phyloP scores from a whole-genome alignment of 1,140 invertebrate genomes.

The Drosophila ambigua region DNA sequence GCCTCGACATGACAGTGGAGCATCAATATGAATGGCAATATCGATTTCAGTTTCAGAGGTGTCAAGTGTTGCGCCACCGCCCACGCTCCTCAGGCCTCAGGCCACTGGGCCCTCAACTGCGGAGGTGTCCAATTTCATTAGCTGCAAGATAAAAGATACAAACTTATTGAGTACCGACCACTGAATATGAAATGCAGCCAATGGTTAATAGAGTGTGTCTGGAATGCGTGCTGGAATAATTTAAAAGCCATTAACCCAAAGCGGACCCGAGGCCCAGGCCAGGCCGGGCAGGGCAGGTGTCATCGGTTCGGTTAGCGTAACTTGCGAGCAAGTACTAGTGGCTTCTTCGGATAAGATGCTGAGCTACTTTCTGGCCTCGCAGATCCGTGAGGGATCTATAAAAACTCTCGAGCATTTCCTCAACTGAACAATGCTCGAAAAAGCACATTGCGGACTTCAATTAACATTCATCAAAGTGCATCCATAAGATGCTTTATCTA shows the following conservation, averaged over 20 bases:
- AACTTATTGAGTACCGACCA: conserved; percentile 21
- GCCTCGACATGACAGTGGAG: conserved; percentile 50
- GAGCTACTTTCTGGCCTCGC: conserved; percentile 39
- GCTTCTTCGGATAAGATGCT: conserved; percentile 15
- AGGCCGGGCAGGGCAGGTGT: too few relatives aligned
- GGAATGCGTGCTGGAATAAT: conserved; percentile 34
- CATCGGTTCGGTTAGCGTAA: too few relatives aligned
- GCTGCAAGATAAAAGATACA: conserved; percentile 65
- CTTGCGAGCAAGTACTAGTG: conserved; percentile 35
- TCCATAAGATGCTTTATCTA: conserved; percentile 66
- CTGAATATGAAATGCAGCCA: conserved; percentile 6
- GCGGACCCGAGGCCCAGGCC: background rate
- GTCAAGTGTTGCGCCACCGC: conserved; percentile 41
- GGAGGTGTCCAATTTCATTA: conserved; percentile 70
- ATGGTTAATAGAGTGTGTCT: conserved; percentile 50
- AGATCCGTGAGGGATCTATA: conserved; percentile 64
- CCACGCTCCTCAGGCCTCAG: conserved; percentile 38
- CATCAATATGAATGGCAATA: background rate
- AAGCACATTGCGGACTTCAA: conserved; percentile 61
- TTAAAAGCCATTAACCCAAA: conserved; percentile 36
- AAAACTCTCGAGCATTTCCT: conserved; percentile 50
- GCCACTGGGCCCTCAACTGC: conserved; percentile 31
- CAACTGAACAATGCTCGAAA: conserved; percentile 52
- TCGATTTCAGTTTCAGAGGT: conserved; percentile 24
- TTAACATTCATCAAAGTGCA: conserved; percentile 77